Evolutionary conservation across 1,140 invertebrate genomes (phyloP).

Genomic region (Hycleus cichorii): DNA sequence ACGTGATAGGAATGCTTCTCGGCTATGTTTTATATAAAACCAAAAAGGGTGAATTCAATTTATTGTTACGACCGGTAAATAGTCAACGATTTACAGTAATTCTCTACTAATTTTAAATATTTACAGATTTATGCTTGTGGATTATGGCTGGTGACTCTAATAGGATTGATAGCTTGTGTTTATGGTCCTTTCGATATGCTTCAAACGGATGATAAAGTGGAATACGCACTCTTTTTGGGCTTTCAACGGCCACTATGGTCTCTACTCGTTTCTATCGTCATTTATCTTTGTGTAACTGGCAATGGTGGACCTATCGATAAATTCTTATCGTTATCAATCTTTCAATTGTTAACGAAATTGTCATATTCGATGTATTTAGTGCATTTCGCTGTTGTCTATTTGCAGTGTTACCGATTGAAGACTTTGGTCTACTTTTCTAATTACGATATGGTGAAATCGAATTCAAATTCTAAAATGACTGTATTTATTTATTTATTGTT

Average conservation of each 20-base stretch:
- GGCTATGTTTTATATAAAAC: conserved; percentile 41
- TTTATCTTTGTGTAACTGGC: conserved; percentile 56
- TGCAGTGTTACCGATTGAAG: not conserved
- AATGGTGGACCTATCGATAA: conserved; percentile 43
- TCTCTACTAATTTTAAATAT: too few relatives aligned
- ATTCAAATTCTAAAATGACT: too few relatives aligned
- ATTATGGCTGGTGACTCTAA: not conserved
- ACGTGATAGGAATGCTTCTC: conserved; percentile 49
- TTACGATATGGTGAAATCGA: too few relatives aligned
- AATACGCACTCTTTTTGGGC: conserved; percentile 49
- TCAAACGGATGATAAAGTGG: not conserved
- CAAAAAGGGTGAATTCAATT: too few relatives aligned
- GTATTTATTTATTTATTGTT: too few relatives aligned
- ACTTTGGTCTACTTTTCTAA: not conserved
- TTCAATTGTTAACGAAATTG: conserved; percentile 16
- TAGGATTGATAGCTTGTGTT: not conserved
- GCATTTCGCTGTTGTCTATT: conserved; percentile 8
- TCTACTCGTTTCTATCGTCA: conserved; percentile 53
- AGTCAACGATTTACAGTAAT: too few relatives aligned
- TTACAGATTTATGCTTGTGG: too few relatives aligned
- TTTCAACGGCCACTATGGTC: conserved; percentile 53
- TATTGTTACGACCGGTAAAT: not conserved
- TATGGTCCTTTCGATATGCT: not conserved
- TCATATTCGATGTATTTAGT: conserved; percentile 21
- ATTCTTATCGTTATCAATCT: conserved; percentile 15